Evolutionary conservation across 2,888 invertebrate species (phyloP), one percentile per base, ranked within the genome.

Genomic region (Athalia rosae): DNA sequence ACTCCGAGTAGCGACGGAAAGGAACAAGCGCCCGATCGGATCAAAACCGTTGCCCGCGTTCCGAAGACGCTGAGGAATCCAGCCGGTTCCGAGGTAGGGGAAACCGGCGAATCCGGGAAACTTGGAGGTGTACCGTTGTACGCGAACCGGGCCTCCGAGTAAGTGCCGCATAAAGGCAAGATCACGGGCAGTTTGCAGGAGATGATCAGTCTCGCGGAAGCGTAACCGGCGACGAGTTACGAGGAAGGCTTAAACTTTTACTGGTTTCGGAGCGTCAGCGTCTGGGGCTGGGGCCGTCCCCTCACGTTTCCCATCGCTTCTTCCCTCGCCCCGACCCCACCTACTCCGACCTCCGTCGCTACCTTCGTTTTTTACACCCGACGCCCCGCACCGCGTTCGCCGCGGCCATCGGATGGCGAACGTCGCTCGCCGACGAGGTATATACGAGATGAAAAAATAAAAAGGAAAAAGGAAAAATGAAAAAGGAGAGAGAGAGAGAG

Each of bases 221-320:
- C 82, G 85, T 85, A 85, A 86, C 85, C 80, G 84, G 80, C 77
- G 78, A 79, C 80, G 81, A 85, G 85, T 86, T 85, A 87, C 85
- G 86, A 84, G 83, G 80, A 82, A 83, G 86, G 85, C 85, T 85
- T 85, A 84, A 85, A 85, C 83, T 88, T 87, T 87, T 86, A 87
- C 84, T 85, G 84, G 83, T 82, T 83, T 79, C 77, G 83, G 81
- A 87, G 83, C 84, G 84, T 86, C 85, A 85, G 84, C 84, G 85
- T 87, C 87, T 86, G 84, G 83, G 80, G 82, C 83, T 13, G 83
- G 85, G 86, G 86, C 86, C 85, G 81, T 83, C 79, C 66, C 79
- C 74, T 79, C 53, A 74, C 71, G 71, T 73, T 66, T 71, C 64
- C 53, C 74, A 59, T 66, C 59, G 74, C 56, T 62, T 74, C 58